These are phyloP conservation scores for Lobophora halterata DNA, from an alignment of 2,888 invertebrate genomes.

Conservation along the genomic window DNA sequence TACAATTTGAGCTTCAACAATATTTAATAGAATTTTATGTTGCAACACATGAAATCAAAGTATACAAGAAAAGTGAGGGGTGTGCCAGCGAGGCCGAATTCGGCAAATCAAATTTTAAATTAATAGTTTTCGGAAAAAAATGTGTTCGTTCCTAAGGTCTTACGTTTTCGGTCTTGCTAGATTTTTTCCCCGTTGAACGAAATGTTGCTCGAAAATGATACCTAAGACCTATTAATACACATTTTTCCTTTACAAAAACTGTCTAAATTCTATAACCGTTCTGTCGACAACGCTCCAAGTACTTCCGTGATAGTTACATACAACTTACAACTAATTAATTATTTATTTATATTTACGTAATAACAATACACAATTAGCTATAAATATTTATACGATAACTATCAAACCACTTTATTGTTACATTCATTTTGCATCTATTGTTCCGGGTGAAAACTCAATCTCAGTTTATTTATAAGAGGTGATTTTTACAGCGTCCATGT, in stretches of 20 bases:
- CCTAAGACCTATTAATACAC: slow-evolving; percentile 59
- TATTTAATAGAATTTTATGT: slow-evolving; percentile 53
- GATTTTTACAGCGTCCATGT: slow-evolving; percentile 69
- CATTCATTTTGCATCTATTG: slow-evolving; percentile 65
- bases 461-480: slow-evolving; percentile 52
- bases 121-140: no score
- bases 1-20: slow-evolving; percentile 62
- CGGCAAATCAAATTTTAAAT: slow-evolving; percentile 16
- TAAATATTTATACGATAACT: slow-evolving; percentile 81
- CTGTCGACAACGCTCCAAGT: slow-evolving; percentile 64
- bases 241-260: slow-evolving; percentile 64
- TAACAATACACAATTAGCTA: slow-evolving; percentile 82
- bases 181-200: slow-evolving; percentile 36
- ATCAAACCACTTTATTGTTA: slow-evolving; percentile 77
- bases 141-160: no score
- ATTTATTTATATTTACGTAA: slow-evolving; percentile 80
- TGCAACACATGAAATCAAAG: slow-evolving; percentile 51
- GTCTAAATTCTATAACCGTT: slow-evolving; percentile 53
- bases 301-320: slow-evolving; percentile 74
- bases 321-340: slow-evolving; percentile 79
- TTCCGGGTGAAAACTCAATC: slow-evolving; percentile 56
- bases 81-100: slow-evolving; percentile 25
- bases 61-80: slow-evolving; percentile 32
- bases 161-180: slow-evolving; percentile 13
- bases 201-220: slow-evolving; percentile 44